These are phyloP conservation scores for Montipora capitata DNA, from an alignment of 92 coral and sea anemone genomes.

Conservation along the genomic window DNA sequence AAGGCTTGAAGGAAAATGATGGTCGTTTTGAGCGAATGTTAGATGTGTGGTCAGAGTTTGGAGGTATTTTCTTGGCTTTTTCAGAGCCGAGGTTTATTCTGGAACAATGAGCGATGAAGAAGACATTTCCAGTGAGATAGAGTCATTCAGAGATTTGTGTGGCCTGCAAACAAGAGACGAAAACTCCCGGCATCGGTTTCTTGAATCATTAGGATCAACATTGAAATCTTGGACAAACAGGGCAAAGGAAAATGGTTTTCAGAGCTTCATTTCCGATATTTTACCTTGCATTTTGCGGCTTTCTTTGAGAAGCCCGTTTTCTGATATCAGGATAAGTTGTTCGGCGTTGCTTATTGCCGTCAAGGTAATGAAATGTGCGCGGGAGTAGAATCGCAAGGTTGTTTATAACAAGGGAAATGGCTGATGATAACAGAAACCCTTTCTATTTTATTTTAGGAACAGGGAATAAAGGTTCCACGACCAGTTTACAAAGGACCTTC, in stretches of 20 bases:
- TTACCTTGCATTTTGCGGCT: conserved; percentile 93
- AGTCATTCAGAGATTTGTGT: conserved; percentile 85
- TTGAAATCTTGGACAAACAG: conserved; percentile 83
- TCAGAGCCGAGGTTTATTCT: conserved; percentile 14
- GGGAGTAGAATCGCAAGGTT: background rate
- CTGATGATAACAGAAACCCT: conserved; percentile 13
- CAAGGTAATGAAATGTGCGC: conserved; percentile 72
- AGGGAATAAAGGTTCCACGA: conserved; percentile 88
- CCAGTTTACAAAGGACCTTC: conserved; percentile 89
- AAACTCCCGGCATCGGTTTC: conserved; percentile 74
- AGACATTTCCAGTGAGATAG: conserved; percentile 85
- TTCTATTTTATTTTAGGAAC: conserved; percentile 72
- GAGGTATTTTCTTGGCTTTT: conserved; percentile 19
- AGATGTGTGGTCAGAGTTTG: conserved; percentile 21
- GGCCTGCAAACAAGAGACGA: conserved; percentile 85
- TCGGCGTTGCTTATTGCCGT: conserved; percentile 78
- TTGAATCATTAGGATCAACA: conserved; percentile 77
- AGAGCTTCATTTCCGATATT: conserved; percentile 76
- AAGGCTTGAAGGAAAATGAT: background rate
- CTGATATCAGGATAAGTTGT: conserved; percentile 93
- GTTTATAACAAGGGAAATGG: conserved; percentile 28
- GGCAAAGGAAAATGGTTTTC: conserved; percentile 67
- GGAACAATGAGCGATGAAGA: conserved; percentile 94
- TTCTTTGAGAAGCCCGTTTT: conserved; percentile 91
- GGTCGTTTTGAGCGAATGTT: background rate